phyloP scores from a whole-genome alignment of 2,888 invertebrate genomes.

The Galerucella nymphaeae region DNA sequence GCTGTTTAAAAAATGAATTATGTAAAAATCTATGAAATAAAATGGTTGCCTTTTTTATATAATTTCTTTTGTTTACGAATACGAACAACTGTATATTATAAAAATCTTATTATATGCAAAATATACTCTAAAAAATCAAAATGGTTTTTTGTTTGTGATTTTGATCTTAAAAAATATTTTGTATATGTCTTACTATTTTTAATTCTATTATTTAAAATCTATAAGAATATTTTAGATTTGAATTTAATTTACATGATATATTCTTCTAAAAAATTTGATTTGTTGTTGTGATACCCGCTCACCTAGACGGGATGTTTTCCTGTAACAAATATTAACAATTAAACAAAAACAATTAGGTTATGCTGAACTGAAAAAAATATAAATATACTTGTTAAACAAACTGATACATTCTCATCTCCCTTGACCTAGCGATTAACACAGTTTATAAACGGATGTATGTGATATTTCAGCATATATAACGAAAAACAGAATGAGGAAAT shows the following conservation, averaged over 20 bases:
- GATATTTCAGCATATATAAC: too few relatives aligned
- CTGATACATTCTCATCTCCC: too few relatives aligned
- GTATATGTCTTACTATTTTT: slow-evolving; percentile 43
- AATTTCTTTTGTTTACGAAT: slow-evolving; percentile 40
- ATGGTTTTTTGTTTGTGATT: slow-evolving; percentile 44
- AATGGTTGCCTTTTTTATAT: background rate
- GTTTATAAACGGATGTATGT: too few relatives aligned
- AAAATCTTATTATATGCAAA: slow-evolving; percentile 50
- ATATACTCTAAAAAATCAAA: slow-evolving; percentile 56
- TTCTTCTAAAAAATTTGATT: slow-evolving; percentile 37
- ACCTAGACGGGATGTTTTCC: background rate
- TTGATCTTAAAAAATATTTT: slow-evolving; percentile 45
- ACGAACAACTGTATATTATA: background rate
- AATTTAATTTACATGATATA: slow-evolving; percentile 39
- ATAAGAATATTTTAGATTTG: slow-evolving; percentile 36
- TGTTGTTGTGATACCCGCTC: slow-evolving; percentile 19
- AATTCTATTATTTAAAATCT: slow-evolving; percentile 29
- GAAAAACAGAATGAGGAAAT: too few relatives aligned
- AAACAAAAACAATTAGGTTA: too few relatives aligned
- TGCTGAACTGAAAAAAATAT: too few relatives aligned
- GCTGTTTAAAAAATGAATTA: background rate
- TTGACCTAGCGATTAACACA: too few relatives aligned
- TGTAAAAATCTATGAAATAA: slow-evolving; percentile 16
- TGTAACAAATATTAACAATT: slow-evolving; percentile 9
- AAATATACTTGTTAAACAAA: too few relatives aligned